Evolutionary conservation across 2,888 invertebrate species (phyloP).

Genomic region (Diploptera punctata): DNA sequence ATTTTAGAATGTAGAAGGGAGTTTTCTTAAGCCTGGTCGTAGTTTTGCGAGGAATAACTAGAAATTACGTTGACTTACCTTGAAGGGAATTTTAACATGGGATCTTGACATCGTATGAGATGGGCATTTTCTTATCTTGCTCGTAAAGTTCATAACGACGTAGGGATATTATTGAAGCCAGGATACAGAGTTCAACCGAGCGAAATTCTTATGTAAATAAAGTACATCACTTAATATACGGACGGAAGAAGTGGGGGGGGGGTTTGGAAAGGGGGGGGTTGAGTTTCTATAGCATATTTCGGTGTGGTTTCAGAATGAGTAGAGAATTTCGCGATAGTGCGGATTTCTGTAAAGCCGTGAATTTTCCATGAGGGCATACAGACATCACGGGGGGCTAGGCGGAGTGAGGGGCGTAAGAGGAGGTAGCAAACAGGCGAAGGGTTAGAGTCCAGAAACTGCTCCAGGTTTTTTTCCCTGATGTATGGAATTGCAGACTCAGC

Average conservation of each 20-base stretch:
- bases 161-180: not conserved
- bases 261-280: not conserved
- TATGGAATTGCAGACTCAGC: conserved; percentile 40
- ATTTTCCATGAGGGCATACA: conserved; percentile 41
- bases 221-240: conserved; percentile 19
- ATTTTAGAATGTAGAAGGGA: too few species aligned
- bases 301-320: conserved; percentile 13
- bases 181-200: conserved; percentile 17
- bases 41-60: not conserved
- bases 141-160: not conserved
- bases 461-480: conserved; percentile 37
- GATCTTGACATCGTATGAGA: not conserved
- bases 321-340: conserved; percentile 40
- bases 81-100: too few species aligned
- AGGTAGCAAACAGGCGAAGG: too few species aligned
- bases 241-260: not conserved
- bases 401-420: not conserved
- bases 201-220: conserved; percentile 28
- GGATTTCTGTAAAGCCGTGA: conserved; percentile 39
- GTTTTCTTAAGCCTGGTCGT: too few species aligned
- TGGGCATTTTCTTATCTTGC: not conserved
- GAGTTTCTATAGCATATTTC: not conserved
- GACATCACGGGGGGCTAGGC: conserved; percentile 12
- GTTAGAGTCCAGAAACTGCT: conserved; percentile 35
- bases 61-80: too few species aligned